Evolutionary conservation across 30 jellyfish, hydroid and myxozoan genomes (phyloP).

Genomic region (Phacellophora camtschatica): DNA sequence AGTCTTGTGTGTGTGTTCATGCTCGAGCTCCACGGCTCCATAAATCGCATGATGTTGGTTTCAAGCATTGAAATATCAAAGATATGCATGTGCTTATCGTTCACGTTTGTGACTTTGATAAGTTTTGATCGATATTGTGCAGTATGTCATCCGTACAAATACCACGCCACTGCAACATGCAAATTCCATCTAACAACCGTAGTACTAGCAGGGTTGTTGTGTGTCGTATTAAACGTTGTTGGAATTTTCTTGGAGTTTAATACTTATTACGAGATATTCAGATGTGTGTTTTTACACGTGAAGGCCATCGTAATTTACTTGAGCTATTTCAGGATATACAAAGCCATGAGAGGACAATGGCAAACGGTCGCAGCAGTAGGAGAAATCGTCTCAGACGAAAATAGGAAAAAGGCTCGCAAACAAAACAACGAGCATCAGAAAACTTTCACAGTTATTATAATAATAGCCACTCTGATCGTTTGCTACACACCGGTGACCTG

Average conservation of each 20-base stretch:
- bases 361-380: neutral
- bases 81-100: neutral
- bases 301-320: neutral
- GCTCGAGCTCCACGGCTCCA: neutral
- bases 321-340: neutral
- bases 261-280: neutral
- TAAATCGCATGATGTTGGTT: neutral
- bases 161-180: constrained; percentile 30
- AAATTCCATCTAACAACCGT: neutral
- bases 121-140: constrained; percentile 37
- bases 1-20: neutral
- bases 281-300: neutral
- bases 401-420: no score
- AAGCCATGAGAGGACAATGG: neutral
- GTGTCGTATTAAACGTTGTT: neutral
- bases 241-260: neutral
- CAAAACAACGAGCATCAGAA: neutral
- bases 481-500: neutral
- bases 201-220: neutral
- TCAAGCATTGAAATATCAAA: neutral
- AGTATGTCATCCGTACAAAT: constrained; percentile 30
- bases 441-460: neutral
- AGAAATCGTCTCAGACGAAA: no score
- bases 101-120: neutral
- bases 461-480: neutral